Percentiles rank a stretch among this genome's conserved stretches.
Evolutionary conservation across 2,113 vertebrate species (phyloP).

Genomic region (Crocuta crocuta): DNA sequence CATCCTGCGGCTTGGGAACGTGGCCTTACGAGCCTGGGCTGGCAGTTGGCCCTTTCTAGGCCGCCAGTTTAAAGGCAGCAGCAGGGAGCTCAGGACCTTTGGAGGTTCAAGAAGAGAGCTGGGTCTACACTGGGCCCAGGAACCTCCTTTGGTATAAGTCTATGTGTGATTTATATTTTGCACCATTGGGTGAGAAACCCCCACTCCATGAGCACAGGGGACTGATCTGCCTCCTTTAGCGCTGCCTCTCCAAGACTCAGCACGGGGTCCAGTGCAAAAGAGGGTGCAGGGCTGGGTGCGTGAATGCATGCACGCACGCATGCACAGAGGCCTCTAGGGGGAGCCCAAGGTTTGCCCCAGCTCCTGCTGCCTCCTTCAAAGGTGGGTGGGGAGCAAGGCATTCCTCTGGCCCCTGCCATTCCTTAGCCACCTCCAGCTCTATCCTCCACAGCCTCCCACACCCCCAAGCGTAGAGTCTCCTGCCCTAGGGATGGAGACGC

Average conservation of each 20-base stretch:
- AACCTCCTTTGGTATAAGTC: not conserved
- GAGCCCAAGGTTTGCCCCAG: not conserved
- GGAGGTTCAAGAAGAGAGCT: not conserved
- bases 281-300: not conserved
- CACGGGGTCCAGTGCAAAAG: fast-evolving
- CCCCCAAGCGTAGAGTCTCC: no score
- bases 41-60: not conserved
- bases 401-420: not conserved
- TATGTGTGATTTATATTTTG: not conserved
- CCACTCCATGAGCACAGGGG: not conserved
- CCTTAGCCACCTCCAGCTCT: not conserved
- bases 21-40: not conserved
- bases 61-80: not conserved
- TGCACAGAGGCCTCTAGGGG: not conserved
- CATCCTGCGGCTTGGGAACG: not conserved
- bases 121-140: not conserved
- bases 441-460: not conserved
- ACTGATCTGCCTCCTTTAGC: not conserved
- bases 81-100: not conserved
- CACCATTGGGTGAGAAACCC: not conserved
- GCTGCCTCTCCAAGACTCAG: not conserved
- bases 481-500: not conserved
- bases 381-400: not conserved
- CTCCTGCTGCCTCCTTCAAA: not conserved
- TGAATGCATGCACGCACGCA: not conserved